Evolutionary conservation across 1,140 invertebrate species (phyloP).

Genomic region (Drosophila guanche): DNA sequence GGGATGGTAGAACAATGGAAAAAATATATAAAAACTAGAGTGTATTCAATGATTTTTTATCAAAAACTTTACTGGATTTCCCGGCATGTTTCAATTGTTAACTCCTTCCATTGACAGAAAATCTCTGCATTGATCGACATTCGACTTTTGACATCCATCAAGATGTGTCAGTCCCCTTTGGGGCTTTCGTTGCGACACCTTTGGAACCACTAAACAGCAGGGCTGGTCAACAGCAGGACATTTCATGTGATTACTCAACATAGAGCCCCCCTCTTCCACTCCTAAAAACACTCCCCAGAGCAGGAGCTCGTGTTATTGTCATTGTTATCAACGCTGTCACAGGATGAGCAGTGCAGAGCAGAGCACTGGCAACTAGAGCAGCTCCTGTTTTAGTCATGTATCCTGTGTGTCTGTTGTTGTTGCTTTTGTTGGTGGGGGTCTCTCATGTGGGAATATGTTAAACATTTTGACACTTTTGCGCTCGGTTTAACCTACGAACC

Average conservation of each 20-base stretch:
- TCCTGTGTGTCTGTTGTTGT: not conserved
- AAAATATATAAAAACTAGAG: no score
- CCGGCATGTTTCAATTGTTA: no score
- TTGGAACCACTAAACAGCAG: slow-evolving; percentile 5
- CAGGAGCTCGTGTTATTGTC: slow-evolving; percentile 64
- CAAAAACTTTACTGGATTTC: no score
- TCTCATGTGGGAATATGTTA: slow-evolving; percentile 78
- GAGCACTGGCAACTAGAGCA: slow-evolving; percentile 14
- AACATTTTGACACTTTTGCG: slow-evolving; percentile 77
- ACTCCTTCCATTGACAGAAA: no score
- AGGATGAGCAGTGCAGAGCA: slow-evolving; percentile 42
- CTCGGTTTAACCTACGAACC: slow-evolving; percentile 49
- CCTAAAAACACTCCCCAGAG: slow-evolving; percentile 48
- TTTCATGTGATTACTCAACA: slow-evolving; percentile 54
- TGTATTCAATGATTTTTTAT: no score
- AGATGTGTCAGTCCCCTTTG: slow-evolving; percentile 5
- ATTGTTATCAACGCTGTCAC: slow-evolving; percentile 77
- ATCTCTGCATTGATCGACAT: slow-evolving; percentile 10
- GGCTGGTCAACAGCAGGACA: slow-evolving; percentile 45
- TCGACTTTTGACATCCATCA: slow-evolving; percentile 42
- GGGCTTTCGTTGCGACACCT: slow-evolving; percentile 7
- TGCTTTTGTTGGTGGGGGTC: slow-evolving; percentile 9
- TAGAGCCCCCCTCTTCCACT: not conserved
- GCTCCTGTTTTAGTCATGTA: not conserved
- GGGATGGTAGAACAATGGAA: no score